Percentiles rank a stretch among this genome's conserved stretches.
Conservation (phyloP, 2,888 invertebrate genomes). For the Drosophila aldrichi region DNA sequence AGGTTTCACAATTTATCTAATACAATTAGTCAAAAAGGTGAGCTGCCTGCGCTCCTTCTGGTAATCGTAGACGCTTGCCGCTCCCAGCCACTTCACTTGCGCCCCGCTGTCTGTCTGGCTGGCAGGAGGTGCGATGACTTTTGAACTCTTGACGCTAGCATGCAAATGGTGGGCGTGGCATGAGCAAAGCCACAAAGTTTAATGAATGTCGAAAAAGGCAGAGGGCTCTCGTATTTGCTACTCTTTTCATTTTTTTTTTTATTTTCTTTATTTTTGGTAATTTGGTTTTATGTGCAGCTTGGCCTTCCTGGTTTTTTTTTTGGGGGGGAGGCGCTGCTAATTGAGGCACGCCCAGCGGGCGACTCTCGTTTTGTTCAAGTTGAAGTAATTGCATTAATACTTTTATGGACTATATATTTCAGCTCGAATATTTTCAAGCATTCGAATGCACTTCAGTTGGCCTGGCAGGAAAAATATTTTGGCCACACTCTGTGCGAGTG, state of each 20-base stretch:
- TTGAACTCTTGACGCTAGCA: constrained; percentile 71
- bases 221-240: constrained; percentile 4
- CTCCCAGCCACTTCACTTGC: constrained; percentile 38
- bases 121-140: constrained; percentile 69
- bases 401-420: constrained; percentile 22
- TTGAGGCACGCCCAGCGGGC: constrained; percentile 34
- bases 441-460: constrained; percentile 43
- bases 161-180: constrained; percentile 50
- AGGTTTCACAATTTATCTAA: constrained; percentile 82
- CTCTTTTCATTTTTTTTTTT: too few relatives aligned
- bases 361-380: constrained; percentile 3
- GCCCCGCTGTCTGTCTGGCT: constrained; percentile 7
- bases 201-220: constrained; percentile 52
- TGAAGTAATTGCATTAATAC: constrained; percentile 50
- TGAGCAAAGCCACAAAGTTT: constrained; percentile 61
- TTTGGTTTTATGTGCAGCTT: constrained; percentile 54
- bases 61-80: constrained; percentile 71
- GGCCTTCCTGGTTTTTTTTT: constrained; percentile 8
- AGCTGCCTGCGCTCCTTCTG: constrained; percentile 40
- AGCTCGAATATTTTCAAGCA: constrained; percentile 14
- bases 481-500: constrained; percentile 8
- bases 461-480: constrained; percentile 1
- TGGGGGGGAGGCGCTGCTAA: constrained; percentile 23
- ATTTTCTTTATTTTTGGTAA: constrained; percentile 43
- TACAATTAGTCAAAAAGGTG: constrained; percentile 77